A percentile compares a stretch with the other conserved stretches of the same genome.
phyloP scores from a whole-genome alignment of 2,888 invertebrate genomes.

The Xanthorhoe spadicearia region DNA sequence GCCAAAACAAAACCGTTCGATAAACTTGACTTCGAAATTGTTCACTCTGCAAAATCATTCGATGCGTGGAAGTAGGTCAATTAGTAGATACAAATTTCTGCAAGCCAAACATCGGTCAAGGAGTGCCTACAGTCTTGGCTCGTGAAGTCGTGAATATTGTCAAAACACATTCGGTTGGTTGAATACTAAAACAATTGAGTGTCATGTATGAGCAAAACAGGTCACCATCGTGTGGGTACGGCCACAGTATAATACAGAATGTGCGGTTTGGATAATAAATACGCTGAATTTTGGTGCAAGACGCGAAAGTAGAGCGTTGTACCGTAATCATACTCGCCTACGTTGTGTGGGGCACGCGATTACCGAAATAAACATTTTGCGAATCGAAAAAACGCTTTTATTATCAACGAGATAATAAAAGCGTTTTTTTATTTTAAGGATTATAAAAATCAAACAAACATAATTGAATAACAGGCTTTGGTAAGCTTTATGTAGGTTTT shows the following conservation, averaged over 20 bases:
- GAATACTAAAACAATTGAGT: conserved; percentile 62
- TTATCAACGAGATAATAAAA: too few species aligned
- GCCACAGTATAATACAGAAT: conserved; percentile 28
- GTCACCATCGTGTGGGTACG: conserved; percentile 42
- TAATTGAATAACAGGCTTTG: too few species aligned
- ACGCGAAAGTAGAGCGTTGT: conserved; percentile 55
- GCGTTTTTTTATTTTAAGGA: not conserved
- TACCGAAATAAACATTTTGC: not conserved
- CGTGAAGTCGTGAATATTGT: conserved; percentile 61
- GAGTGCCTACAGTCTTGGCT: conserved; percentile 25
- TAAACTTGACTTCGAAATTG: conserved; percentile 25
- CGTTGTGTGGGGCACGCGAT: conserved; percentile 6
- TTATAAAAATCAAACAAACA: too few species aligned
- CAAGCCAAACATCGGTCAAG: conserved; percentile 20
- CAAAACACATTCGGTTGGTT: conserved; percentile 61
- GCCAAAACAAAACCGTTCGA: not conserved
- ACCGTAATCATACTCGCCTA: conserved; percentile 41
- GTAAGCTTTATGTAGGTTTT: too few species aligned
- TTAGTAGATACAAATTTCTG: conserved; percentile 25
- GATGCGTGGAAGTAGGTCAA: conserved; percentile 32
- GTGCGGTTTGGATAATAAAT: conserved; percentile 44
- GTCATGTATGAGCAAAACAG: conserved; percentile 41
- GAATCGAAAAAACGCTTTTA: too few species aligned
- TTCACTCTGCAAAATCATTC: conserved; percentile 19
- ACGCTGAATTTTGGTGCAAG: conserved; percentile 48